These are phyloP conservation scores for Gandaritis pyraliata DNA, from an alignment of 2,888 invertebrate species.

Conservation along the genomic window DNA sequence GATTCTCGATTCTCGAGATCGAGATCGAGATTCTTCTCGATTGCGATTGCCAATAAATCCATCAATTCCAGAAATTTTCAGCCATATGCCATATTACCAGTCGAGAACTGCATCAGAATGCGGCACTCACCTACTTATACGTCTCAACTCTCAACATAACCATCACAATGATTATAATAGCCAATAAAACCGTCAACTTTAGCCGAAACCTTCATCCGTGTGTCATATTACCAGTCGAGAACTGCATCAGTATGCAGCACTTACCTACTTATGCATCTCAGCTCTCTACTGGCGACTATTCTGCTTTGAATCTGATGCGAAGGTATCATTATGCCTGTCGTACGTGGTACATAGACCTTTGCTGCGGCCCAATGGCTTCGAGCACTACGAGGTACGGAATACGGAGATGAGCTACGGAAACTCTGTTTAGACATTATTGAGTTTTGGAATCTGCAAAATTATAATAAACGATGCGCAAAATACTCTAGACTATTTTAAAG, in stretches of 20 bases:
- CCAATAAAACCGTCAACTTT: too few species aligned
- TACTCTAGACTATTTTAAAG: too few species aligned
- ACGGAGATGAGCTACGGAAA: slow-evolving; percentile 8
- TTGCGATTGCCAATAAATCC: too few species aligned
- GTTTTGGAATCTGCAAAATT: slow-evolving; percentile 7
- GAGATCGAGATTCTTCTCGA: too few species aligned
- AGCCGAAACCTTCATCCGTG: background rate
- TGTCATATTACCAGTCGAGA: slow-evolving; percentile 6
- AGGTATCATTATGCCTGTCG: slow-evolving; percentile 23
- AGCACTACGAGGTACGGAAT: slow-evolving; percentile 17
- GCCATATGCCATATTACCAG: too few species aligned
- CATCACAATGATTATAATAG: too few species aligned
- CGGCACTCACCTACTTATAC: too few species aligned
- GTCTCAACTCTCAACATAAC: too few species aligned
- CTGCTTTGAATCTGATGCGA: slow-evolving; percentile 30
- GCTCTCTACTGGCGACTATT: slow-evolving; percentile 25
- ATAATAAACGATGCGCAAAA: background rate
- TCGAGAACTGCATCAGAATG: too few species aligned
- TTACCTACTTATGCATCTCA: slow-evolving; percentile 35
- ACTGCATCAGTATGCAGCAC: slow-evolving; percentile 30
- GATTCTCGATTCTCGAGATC: too few species aligned
- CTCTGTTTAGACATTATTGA: slow-evolving; percentile 8
- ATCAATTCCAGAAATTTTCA: too few species aligned
- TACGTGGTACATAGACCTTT: background rate
- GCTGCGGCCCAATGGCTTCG: slow-evolving; percentile 7